Evolutionary conservation across 2,888 invertebrate genomes (phyloP), one percentile per base, ranked within the genome.

Genomic region (Thecophora atra): DNA sequence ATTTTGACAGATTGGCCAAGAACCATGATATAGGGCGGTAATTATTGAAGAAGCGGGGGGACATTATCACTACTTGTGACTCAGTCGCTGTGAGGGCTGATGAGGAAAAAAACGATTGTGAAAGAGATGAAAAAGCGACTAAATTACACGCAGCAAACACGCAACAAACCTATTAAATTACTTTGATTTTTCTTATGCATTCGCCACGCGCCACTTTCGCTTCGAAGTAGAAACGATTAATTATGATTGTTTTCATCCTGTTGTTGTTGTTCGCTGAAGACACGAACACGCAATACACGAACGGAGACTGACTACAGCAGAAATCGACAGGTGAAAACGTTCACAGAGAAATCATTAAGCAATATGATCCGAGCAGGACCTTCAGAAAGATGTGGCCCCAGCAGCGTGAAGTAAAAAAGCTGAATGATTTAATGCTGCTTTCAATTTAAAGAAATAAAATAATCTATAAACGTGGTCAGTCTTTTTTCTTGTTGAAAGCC

Each of bases 141-240:
- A 70, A 70, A 70, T 70, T 62, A 70, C 60, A 42, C 28, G 62
- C 62, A 30, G 51, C 62, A 26, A 60, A 58, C 74, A 74, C 74
- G 74, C 74, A 74, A 74, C 69, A 71, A 69, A 73, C 69, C 42
- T 74, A 74, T 74, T 74, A 74, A 74, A 74, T 74, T 71, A 63
- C 71, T 73, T 73, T 74, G 74, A 73, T 73, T 74, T 74, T 72
- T 51, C 54, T 71, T 66, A 58, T 42, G 62, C 44, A 58, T 72
- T 72, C 65, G 68, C 42, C 63, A 72, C 68, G 62, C 62, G 52
- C 44, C 30, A 4, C 24, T 54, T 21, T 24, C n/a, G 17, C 8
- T 70, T 47, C 62, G 13, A 30, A 19, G 52, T 30, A 19, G 62
- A 51, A 60, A 52, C 62, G 62, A 70, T 70, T 70, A 47, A 69